These are phyloP conservation scores for Scaptomyza hsui DNA, from an alignment of 1,140 invertebrate species.

Conservation along the genomic window DNA sequence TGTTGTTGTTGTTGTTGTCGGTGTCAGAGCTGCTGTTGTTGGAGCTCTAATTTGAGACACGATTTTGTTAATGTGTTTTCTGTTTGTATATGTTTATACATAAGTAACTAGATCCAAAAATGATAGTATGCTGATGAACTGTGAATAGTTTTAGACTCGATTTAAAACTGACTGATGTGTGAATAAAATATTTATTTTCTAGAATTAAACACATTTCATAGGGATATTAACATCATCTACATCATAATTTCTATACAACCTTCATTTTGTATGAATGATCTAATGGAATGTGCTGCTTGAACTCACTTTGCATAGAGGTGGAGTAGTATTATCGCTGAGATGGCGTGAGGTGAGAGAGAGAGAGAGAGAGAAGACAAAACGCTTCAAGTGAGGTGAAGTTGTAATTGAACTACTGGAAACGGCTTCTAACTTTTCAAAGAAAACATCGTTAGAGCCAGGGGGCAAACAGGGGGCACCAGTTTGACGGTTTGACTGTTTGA, in stretches of 20 bases:
- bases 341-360: slow-evolving; percentile 7
- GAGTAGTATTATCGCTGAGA: slow-evolving; percentile 24
- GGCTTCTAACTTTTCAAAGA: slow-evolving; percentile 78
- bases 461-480: slow-evolving; percentile 6
- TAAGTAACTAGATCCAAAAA: too few relatives aligned
- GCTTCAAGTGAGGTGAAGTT: slow-evolving; percentile 72
- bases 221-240: too few relatives aligned
- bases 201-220: neutral
- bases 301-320: neutral
- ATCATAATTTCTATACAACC: too few relatives aligned
- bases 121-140: slow-evolving; percentile 9
- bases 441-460: slow-evolving; percentile 66
- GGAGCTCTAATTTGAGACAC: slow-evolving; percentile 67
- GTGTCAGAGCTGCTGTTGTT: slow-evolving; percentile 54
- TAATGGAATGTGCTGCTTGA: slow-evolving; percentile 12
- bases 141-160: slow-evolving; percentile 13
- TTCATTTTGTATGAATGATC: too few relatives aligned
- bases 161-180: too few relatives aligned
- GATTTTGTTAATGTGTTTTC: slow-evolving; percentile 74
- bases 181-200: too few relatives aligned
- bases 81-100: slow-evolving; percentile 32
- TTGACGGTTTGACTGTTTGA: slow-evolving; percentile 9
- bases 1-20: slow-evolving; percentile 52
- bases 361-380: slow-evolving; percentile 50
- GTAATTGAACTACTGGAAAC: slow-evolving; percentile 80